A percentile compares a stretch with the other conserved stretches of the same genome.
Evolutionary conservation across 2,113 vertebrate species (phyloP).

Genomic region (Setophaga kirtlandii): DNA sequence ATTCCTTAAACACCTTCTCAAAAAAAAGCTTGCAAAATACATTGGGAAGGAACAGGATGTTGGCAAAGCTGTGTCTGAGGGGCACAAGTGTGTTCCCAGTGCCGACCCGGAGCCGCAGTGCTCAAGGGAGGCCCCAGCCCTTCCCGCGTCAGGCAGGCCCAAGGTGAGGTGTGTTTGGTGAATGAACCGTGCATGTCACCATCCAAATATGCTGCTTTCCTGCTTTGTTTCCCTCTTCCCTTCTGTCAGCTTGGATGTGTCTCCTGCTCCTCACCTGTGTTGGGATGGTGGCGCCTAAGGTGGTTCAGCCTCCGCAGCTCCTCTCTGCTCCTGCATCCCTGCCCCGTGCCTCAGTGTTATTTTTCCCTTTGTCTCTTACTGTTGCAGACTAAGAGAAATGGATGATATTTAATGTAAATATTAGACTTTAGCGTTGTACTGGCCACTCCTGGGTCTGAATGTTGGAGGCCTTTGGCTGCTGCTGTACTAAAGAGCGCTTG

Average conservation of each 20-base stretch:
- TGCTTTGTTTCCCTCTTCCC: background rate
- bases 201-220: background rate
- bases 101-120: rapidly evolving
- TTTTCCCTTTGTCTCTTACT: constrained; percentile 45
- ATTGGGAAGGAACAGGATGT: background rate
- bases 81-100: background rate
- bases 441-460: constrained; percentile 38
- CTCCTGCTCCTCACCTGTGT: background rate
- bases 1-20: background rate
- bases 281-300: background rate
- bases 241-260: background rate
- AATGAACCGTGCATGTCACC: background rate
- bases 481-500: constrained; percentile 26
- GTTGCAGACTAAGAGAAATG: constrained; percentile 46
- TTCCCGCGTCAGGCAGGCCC: background rate
- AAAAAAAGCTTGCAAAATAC: background rate
- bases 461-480: constrained; percentile 54
- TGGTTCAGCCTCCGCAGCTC: background rate
- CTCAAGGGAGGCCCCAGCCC: background rate
- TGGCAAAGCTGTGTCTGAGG: background rate
- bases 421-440: constrained; percentile 43
- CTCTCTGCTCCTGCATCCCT: background rate
- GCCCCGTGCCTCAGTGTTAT: constrained; percentile 1
- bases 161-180: background rate
- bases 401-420: constrained; percentile 76